These are phyloP conservation scores for Rhamnusium bicolor DNA, from an alignment of 2,888 invertebrate species.

Conservation along the genomic window DNA sequence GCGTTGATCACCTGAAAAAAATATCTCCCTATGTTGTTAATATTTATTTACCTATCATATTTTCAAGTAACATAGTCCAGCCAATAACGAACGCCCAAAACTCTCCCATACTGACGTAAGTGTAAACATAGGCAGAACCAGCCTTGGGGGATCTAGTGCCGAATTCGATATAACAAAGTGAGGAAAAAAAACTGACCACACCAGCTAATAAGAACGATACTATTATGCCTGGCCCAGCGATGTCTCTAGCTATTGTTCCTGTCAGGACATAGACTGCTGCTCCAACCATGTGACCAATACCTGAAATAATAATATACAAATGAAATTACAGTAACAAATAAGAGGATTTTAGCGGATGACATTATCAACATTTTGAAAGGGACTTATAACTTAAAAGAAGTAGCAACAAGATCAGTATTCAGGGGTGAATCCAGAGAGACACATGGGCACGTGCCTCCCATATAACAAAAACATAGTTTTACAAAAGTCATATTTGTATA, in stretches of 20 bases:
- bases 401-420: no score
- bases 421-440: no score
- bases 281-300: slow-evolving; percentile 96
- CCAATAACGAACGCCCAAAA: slow-evolving; percentile 96
- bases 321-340: background rate
- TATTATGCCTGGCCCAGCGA: slow-evolving; percentile 89
- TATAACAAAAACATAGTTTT: no score
- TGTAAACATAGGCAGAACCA: slow-evolving; percentile 94
- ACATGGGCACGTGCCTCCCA: no score
- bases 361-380: no score
- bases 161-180: slow-evolving; percentile 92
- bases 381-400: no score
- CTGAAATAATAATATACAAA: slow-evolving; percentile 70
- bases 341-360: no score
- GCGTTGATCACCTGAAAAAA: no score
- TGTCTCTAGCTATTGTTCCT: slow-evolving; percentile 86
- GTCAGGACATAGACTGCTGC: slow-evolving; percentile 95
- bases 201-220: slow-evolving; percentile 85
- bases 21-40: background rate
- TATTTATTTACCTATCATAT: slow-evolving; percentile 81
- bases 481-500: no score
- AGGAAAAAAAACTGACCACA: slow-evolving; percentile 85
- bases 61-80: slow-evolving; percentile 94
- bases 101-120: slow-evolving; percentile 93
- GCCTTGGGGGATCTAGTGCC: slow-evolving; percentile 91